These are phyloP conservation scores for Perithous albicinctus DNA, from an alignment of 2,888 invertebrate genomes.

Conservation along the genomic window DNA sequence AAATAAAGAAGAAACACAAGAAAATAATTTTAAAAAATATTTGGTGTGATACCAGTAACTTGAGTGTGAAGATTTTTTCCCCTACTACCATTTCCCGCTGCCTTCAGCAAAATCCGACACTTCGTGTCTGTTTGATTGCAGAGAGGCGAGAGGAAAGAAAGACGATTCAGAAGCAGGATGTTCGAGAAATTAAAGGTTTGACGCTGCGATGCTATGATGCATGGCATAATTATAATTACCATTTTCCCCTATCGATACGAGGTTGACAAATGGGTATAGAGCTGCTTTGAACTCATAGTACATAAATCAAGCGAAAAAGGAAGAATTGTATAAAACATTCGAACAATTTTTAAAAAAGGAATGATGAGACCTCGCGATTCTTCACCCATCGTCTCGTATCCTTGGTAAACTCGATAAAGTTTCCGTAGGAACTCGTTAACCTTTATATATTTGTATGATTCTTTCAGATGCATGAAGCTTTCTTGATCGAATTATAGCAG, in stretches of 20 bases:
- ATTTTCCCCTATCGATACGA: slow-evolving; percentile 63
- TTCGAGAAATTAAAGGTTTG: slow-evolving; percentile 84
- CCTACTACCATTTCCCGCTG: slow-evolving; percentile 59
- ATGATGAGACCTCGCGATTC: slow-evolving; percentile 18
- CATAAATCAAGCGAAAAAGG: slow-evolving; percentile 8
- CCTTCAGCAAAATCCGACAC: slow-evolving; percentile 63
- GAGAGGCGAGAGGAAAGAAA: slow-evolving; percentile 81
- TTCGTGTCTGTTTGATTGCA: slow-evolving; percentile 76
- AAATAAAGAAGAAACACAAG: slow-evolving; percentile 20
- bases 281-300: slow-evolving; percentile 4
- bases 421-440: slow-evolving; percentile 57
- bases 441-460: slow-evolving; percentile 80
- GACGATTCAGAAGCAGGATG: slow-evolving; percentile 81
- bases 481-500: slow-evolving; percentile 82
- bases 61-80: slow-evolving; percentile 61
- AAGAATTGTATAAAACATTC: slow-evolving; percentile 40
- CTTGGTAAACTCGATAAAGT: slow-evolving; percentile 46
- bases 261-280: slow-evolving; percentile 45
- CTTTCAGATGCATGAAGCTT: slow-evolving; percentile 84
- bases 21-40: slow-evolving; percentile 44
- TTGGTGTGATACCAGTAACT: slow-evolving; percentile 38
- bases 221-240: slow-evolving; percentile 71
- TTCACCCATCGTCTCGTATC: slow-evolving; percentile 58
- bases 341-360: slow-evolving; percentile 15
- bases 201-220: slow-evolving; percentile 75